A percentile compares a stretch with the other conserved stretches of the same genome.
phyloP scores from a whole-genome alignment of 2,113 vertebrate genomes.

The Paralichthys olivaceus region DNA sequence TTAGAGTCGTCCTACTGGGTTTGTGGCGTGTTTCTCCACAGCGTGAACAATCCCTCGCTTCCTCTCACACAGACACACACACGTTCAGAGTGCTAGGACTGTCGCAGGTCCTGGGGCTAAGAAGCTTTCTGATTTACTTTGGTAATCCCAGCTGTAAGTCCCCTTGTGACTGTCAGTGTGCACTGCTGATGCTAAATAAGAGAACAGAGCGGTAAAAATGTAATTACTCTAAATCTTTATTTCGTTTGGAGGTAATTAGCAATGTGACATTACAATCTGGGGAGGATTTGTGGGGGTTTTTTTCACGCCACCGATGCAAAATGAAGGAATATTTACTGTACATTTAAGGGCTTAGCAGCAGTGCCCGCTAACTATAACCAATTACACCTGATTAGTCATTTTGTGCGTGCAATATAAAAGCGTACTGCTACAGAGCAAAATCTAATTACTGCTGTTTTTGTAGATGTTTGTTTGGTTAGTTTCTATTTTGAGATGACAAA shows the following conservation, averaged over 20 bases:
- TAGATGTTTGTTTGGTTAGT: not conserved
- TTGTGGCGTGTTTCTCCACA: constrained; percentile 20
- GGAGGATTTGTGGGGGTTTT: constrained; percentile 15
- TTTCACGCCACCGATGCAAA: constrained; percentile 18
- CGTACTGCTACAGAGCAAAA: not conserved
- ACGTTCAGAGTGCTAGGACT: constrained; percentile 24
- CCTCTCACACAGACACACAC: constrained; percentile 4
- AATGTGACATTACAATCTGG: constrained; percentile 47
- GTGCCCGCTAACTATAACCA: constrained; percentile 22
- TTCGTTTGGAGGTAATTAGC: constrained; percentile 72
- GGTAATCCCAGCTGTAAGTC: constrained; percentile 75
- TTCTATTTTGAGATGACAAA: not conserved
- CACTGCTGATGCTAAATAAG: constrained; percentile 48
- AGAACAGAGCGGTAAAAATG: constrained; percentile 51
- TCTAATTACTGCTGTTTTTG: not conserved
- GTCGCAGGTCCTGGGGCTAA: constrained; percentile 68
- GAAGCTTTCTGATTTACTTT: constrained; percentile 76
- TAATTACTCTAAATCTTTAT: constrained; percentile 75
- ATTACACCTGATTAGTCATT: constrained; percentile 32
- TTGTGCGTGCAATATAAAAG: constrained; percentile 7
- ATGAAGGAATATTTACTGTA: constrained; percentile 51
- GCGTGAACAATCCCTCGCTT: constrained; percentile 7
- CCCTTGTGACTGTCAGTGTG: constrained; percentile 53
- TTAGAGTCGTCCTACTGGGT: constrained; percentile 34
- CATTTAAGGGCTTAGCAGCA: constrained; percentile 8